phyloP scores from a whole-genome alignment of 1,140 invertebrate species.

The Drosophila tsacasi region DNA sequence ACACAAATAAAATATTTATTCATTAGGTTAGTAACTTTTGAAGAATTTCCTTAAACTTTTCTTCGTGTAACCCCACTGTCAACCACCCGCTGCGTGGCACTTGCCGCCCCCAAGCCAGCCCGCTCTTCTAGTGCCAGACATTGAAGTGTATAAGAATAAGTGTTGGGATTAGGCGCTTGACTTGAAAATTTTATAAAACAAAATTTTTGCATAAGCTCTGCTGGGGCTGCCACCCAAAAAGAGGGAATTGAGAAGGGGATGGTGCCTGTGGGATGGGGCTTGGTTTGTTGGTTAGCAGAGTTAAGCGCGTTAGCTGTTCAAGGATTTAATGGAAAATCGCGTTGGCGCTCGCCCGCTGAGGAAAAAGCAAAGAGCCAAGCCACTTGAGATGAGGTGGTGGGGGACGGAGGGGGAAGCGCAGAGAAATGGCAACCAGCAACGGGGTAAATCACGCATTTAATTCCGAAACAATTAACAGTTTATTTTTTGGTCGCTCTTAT shows the following conservation, averaged over 20 bases:
- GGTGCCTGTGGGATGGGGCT: conserved; percentile 1
- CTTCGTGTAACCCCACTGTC: background rate
- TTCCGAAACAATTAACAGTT: conserved; percentile 84
- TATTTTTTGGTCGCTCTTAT: conserved; percentile 69
- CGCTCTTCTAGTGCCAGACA: conserved; percentile 69
- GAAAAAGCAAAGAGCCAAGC: conserved; percentile 28
- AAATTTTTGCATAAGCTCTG: conserved; percentile 84
- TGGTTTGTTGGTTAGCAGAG: conserved; percentile 64
- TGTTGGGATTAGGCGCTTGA: conserved; percentile 83
- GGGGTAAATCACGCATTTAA: conserved; percentile 84
- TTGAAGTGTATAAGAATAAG: conserved; percentile 84
- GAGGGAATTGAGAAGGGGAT: background rate
- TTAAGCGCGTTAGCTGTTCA: conserved; percentile 80
- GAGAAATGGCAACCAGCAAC: conserved; percentile 45
- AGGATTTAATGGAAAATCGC: conserved; percentile 82
- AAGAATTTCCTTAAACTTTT: background rate
- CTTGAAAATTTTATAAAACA: conserved; percentile 84
- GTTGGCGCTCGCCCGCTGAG: conserved; percentile 51
- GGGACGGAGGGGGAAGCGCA: background rate
- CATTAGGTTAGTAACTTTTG: background rate
- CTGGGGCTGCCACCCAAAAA: conserved; percentile 30
- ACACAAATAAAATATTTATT: background rate
- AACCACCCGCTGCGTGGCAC: conserved; percentile 8
- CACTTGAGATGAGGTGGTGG: conserved; percentile 21
- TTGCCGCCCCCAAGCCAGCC: conserved; percentile 1